phyloP scores from a whole-genome alignment of 1,140 invertebrate species.

The Pseudomyrmex gracilis region DNA sequence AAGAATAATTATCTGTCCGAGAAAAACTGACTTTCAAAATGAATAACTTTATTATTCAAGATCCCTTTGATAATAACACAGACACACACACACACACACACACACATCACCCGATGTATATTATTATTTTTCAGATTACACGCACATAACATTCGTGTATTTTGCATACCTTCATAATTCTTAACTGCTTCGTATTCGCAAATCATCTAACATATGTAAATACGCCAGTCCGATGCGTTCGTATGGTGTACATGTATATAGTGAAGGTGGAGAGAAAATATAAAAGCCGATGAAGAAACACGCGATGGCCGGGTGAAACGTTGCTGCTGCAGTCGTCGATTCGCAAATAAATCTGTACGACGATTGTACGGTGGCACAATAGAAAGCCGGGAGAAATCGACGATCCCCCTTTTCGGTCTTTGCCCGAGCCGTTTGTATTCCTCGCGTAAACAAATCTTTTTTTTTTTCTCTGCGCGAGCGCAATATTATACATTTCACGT shows the following conservation, averaged over 20 bases:
- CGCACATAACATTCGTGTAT: conserved; percentile 8
- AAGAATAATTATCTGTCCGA: not conserved
- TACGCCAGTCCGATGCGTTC: conserved; percentile 27
- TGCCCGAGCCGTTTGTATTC: not conserved
- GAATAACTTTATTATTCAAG: conserved; percentile 35
- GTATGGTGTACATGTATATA: not conserved
- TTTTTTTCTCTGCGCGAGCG: not conserved
- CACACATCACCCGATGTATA: not conserved
- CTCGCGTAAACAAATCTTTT: conserved; percentile 27
- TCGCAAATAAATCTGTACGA: conserved; percentile 42
- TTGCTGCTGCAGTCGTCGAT: conserved; percentile 19
- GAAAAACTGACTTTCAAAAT: not conserved
- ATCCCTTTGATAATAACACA: conserved; percentile 19
- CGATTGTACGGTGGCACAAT: conserved; percentile 27
- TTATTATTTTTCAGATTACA: conserved; percentile 40
- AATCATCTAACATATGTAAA: conserved; percentile 40
- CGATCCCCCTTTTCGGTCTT: conserved; percentile 5
- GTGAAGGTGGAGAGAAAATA: conserved; percentile 23
- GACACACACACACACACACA: too few species aligned
- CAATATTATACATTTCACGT: conserved; percentile 58
- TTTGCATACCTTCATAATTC: conserved; percentile 39
- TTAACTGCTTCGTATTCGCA: conserved; percentile 20
- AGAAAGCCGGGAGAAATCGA: conserved; percentile 1
- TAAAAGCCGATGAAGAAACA: conserved; percentile 49
- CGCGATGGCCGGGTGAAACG: conserved; percentile 29